Evolutionary conservation across 2,888 invertebrate species (phyloP).

Genomic region (Euplagia quadripunctaria): DNA sequence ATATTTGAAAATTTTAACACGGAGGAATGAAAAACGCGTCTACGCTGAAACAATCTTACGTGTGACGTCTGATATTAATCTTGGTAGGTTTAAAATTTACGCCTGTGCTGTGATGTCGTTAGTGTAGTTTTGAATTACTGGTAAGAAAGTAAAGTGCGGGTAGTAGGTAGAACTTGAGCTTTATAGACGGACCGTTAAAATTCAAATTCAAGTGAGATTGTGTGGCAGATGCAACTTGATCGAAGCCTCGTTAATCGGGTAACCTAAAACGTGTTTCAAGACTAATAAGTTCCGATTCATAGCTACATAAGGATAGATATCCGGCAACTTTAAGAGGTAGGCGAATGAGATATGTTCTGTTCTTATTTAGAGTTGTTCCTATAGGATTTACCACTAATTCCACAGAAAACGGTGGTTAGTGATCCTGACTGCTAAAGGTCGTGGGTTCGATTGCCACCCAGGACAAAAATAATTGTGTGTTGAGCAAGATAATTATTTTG

Average conservation of each 20-base stretch:
- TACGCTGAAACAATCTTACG: slow-evolving; percentile 37
- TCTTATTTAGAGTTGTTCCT: neutral
- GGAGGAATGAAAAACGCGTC: slow-evolving; percentile 50
- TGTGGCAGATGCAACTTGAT: neutral
- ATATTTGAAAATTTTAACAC: slow-evolving; percentile 53
- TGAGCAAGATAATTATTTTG: too few species aligned
- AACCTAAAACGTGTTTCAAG: neutral
- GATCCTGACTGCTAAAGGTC: too few species aligned
- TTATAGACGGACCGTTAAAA: neutral
- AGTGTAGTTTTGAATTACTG: neutral
- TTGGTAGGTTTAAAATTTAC: slow-evolving; percentile 14
- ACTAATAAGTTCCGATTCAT: neutral
- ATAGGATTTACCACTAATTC: neutral
- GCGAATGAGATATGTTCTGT: neutral
- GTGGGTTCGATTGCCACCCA: too few species aligned
- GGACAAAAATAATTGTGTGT: too few species aligned
- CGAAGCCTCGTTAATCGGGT: neutral
- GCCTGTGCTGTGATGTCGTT: neutral
- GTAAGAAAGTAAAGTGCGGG: neutral
- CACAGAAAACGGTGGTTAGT: neutral
- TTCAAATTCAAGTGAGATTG: neutral
- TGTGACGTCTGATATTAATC: slow-evolving; percentile 47
- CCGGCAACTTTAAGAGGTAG: neutral
- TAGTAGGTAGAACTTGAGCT: neutral
- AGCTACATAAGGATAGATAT: neutral